Evolutionary conservation across 1,140 invertebrate genomes (phyloP), one percentile per base, ranked within the genome.

Genomic region (Pachypsylla venusta): DNA sequence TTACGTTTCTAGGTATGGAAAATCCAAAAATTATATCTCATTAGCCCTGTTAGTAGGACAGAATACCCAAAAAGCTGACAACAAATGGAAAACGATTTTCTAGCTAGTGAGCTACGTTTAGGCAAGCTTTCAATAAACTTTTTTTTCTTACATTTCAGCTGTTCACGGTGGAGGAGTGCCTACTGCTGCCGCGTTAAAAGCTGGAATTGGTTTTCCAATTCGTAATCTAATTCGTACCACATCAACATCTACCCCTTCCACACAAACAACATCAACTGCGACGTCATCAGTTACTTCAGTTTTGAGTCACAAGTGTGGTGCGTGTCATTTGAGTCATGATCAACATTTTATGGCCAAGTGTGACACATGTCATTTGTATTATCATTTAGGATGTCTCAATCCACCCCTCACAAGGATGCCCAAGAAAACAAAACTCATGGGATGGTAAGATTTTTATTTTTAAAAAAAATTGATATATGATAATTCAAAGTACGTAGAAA

Each of bases 371-470:
- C 83, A 85, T 64, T 75, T 89, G 25, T 84, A 89, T 71, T 98
- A 96, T 74, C 95, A 98, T 75, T 74, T 96, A 53, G 83, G 85
- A 53, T 98, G 95, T 74, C 75, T 98, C 48, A 87, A 89, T 69
- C 93, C 93, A 20, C 91, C 91, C 14, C 73, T 98, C 4, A 85
- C 86, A 13, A 79, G 92, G 54, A 86, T 96, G 74, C 94, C 95
- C 1, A 93, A 92, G 70, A 95, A 94, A 76, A 92, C 90, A 22
- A 93, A 93, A 74, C 79, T 88, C 2, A 89, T 79, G 75, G 92
- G 91, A 65, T 97, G 93, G 93, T 87, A 71, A 70, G 71, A 57
- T n/a, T n/a, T n/a, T n/a, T n/a, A n/a, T n/a, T n/a, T n/a, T n/a
- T n/a, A n/a, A n/a, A n/a, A n/a, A n/a, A n/a, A n/a, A n/a, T n/a